A percentile compares a stretch with the other conserved stretches of the same genome.
Conservation (phyloP, 2,113 vertebrate genomes). For the Balaeniceps rex region DNA sequence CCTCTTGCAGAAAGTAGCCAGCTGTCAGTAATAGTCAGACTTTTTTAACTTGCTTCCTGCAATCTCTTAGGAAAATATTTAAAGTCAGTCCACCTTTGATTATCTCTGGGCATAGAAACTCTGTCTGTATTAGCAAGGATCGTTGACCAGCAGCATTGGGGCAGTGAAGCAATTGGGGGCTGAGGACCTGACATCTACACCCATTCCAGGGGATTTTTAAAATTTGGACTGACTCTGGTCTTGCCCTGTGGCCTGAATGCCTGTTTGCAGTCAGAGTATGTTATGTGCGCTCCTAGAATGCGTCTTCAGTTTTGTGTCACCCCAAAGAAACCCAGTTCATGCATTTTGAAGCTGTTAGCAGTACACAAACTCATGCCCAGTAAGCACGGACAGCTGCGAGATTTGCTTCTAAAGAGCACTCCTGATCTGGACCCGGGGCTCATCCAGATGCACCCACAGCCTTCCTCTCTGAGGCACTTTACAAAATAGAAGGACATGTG, state of each 20-base stretch:
- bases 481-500: neutral
- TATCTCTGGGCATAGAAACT: neutral
- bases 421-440: neutral
- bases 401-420: neutral
- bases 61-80: neutral
- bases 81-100: neutral
- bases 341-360: neutral
- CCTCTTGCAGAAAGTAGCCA: neutral
- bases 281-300: neutral
- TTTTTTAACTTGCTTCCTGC: neutral
- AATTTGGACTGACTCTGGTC: neutral
- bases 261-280: neutral
- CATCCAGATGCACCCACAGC: neutral
- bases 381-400: neutral
- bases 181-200: neutral
- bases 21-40: neutral
- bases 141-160: fast-evolving
- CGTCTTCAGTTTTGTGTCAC: neutral
- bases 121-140: neutral
- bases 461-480: neutral
- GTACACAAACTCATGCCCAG: neutral
- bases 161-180: neutral
- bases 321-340: neutral
- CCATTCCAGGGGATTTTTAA: neutral
- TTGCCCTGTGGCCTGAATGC: neutral